Evolutionary conservation across 2,888 invertebrate genomes (phyloP).

Genomic region (Epinotia brunnichana): DNA sequence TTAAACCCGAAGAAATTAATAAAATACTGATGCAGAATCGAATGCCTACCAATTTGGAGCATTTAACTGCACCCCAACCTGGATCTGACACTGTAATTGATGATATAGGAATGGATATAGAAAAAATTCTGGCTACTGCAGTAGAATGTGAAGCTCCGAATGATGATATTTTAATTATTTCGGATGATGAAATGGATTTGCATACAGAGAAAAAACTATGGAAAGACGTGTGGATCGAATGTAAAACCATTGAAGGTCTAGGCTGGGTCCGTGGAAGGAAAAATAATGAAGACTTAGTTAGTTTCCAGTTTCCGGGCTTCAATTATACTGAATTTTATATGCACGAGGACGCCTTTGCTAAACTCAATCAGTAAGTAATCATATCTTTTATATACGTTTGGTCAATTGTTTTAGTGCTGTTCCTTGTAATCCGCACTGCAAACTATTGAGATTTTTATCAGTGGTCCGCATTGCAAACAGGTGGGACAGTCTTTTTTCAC

Average conservation of each 20-base stretch:
- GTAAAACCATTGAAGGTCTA: constrained; percentile 60
- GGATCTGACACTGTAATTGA: constrained; percentile 17
- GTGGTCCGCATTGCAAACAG: too few relatives aligned
- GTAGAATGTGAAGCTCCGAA: constrained; percentile 50
- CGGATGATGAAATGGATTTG: constrained; percentile 55
- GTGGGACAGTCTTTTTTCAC: too few relatives aligned
- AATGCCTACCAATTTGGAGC: constrained; percentile 45
- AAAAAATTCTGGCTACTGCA: constrained; percentile 59
- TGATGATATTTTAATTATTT: constrained; percentile 52
- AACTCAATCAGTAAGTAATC: constrained; percentile 72
- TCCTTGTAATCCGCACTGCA: too few relatives aligned
- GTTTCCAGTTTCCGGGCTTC: constrained; percentile 73
- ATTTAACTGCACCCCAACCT: constrained; percentile 26
- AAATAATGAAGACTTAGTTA: constrained; percentile 56
- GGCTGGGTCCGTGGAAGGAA: constrained; percentile 66
- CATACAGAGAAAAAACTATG: constrained; percentile 40
- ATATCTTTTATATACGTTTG: not conserved
- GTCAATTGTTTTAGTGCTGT: too few relatives aligned
- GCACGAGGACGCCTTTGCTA: constrained; percentile 62
- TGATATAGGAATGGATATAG: constrained; percentile 57
- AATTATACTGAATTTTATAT: constrained; percentile 64
- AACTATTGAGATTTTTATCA: too few relatives aligned
- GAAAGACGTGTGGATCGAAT: constrained; percentile 64
- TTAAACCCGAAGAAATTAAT: constrained; percentile 79
- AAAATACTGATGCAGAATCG: constrained; percentile 54